Base-by-base conservation (phyloP, 1,140 invertebrate species). In the Notospermus geniculatus region DNA sequence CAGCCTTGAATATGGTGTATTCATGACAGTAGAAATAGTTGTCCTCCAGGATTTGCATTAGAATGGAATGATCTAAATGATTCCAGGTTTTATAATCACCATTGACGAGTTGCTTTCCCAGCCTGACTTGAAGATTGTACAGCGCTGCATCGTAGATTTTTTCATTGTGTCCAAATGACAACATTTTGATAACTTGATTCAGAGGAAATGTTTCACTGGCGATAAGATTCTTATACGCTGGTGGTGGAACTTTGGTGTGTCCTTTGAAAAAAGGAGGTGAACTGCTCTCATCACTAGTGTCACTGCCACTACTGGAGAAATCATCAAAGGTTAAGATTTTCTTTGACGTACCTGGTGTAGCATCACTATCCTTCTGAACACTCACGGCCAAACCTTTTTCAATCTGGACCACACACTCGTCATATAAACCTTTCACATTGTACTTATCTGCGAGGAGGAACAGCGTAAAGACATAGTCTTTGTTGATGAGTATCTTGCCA, bases 391-490 rank as follows among this genome's bases (percentile, higher is more conserved):
- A 50, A 50, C 46, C 46, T 27, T 50, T 50, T 27, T 50, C 46
- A n/a, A 50, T 50, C n/a, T 50, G 46, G 19, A 50, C n/a, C 4
- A 50, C 46, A n/a, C 46, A 50, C 25, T 50, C 46, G n/a, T 50
- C 46, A 27, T 23, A 19, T n/a, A 50, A n/a, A 5, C 46, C 46
- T 27, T 50, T 50, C n/a, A 50, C 46, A 27, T 50, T 50, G 25
- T 50, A 50, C 46, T 50, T 50, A 27, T 50, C 46, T 5, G 46
- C 46, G 9, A 50, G 25, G 9, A 50, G 46, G 25, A 50, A 50
- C 46, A 50, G n/a, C 46, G 46, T 19, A n/a, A 50, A 50, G n/a
- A 50, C 46, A 27, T 50, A 50, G 46, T 50, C 46, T 50, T 50
- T 50, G 46, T 50, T 50, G 46, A 50, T 50, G n/a, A 50, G 46